These are phyloP conservation scores for Laticauda laticaudata DNA, from an alignment of 2,113 vertebrate species.

Conservation along the genomic window DNA sequence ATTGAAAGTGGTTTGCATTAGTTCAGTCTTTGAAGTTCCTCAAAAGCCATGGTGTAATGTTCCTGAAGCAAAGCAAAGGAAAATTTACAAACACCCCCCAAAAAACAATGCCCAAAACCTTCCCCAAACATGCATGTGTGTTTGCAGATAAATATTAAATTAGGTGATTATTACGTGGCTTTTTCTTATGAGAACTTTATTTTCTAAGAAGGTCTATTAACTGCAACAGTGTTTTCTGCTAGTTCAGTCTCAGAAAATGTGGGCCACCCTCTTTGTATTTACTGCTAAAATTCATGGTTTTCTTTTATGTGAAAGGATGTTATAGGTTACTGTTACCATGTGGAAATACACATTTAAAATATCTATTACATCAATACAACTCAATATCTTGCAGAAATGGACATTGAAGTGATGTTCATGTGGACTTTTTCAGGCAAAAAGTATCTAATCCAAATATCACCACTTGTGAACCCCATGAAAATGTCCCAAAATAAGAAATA, in stretches of 20 bases:
- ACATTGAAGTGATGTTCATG: not conserved
- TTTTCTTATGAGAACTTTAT: not conserved
- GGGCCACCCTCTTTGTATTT: not conserved
- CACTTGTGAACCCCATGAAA: not conserved
- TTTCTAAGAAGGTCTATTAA: not conserved
- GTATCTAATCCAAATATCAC: not conserved
- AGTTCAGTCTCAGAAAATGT: not conserved
- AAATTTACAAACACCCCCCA: not conserved
- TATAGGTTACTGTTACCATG: not conserved
- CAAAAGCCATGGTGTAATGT: not conserved
- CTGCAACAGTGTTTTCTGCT: not conserved
- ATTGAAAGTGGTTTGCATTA: not conserved
- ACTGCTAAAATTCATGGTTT: not conserved
- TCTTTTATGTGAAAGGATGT: not conserved
- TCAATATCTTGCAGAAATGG: not conserved
- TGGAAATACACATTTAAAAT: not conserved
- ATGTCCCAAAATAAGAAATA: not conserved
- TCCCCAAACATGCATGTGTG: not conserved
- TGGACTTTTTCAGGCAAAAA: not conserved
- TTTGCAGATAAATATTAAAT: not conserved
- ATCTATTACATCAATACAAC: not conserved
- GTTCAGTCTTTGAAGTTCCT: not conserved
- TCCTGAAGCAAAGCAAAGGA: not conserved
- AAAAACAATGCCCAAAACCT: not conserved
- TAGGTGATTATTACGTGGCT: not conserved